Evolutionary conservation across 2,113 vertebrate species (phyloP), one percentile per base, ranked within the genome.

Genomic region (Dinomys branickii): DNA sequence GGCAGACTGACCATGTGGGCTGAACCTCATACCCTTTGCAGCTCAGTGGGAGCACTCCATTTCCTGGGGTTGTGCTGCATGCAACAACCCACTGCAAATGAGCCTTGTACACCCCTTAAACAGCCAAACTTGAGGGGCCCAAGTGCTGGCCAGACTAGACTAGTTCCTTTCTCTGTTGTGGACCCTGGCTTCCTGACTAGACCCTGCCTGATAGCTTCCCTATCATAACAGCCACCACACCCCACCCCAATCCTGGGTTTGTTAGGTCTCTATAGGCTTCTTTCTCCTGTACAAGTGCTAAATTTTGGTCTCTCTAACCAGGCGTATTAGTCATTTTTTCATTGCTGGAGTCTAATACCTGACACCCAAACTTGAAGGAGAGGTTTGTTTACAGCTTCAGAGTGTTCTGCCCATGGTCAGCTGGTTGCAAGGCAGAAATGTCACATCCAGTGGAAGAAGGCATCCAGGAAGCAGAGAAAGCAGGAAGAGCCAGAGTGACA

Each of bases 201-300:
- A 26, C 59, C 8, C n/a, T n/a, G 50, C 24, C 75, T 35, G 56
- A 20, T 47, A 4, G 22, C 77, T 65, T 30, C 61, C 38, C 10
- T 0, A 0, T 65, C n/a, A 28, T 19, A 28, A 28, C 73, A 73
- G 14, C 35, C 30, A 13, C 4, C 30, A 30, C 24, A 44, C 2
- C 65, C 35, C 47, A 52, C n/a, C 13, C 9, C 1, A 5, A 28
- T 12, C 7, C n/a, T 0, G 0, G 28, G 28, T 81, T 54, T 52
- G 7, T 59, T 52, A 20, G 4, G 20, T 7, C 19, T n/a, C 73
- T 9, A 2, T 0, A 52, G n/a, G 61, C 52, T n/a, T 24, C n/a
- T 61, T 0, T 92, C 61, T 83, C 30, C 63, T 61, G 58, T 75
- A 44, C 44, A 35, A 65, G 56, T 65, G 30, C 19, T 59, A 9